Base-by-base conservation (phyloP, 2,888 invertebrate genomes). In the Agriopis aurantiaria region DNA sequence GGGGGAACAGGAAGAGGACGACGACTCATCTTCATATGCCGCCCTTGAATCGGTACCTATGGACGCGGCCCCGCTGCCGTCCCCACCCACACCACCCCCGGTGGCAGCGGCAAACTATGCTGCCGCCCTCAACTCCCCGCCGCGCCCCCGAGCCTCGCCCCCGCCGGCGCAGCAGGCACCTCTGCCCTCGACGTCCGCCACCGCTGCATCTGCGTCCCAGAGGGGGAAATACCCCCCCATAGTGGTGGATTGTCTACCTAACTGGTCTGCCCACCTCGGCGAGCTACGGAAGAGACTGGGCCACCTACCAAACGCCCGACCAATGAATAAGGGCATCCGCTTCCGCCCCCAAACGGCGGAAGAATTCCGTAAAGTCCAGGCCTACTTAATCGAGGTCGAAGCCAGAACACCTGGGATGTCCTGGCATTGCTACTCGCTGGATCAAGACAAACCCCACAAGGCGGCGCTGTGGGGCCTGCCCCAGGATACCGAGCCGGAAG, bases 401-500 rank as follows among this genome's bases (percentile, higher is more conserved):
- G 8, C 8, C 3, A n/a, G 2, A 12, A 17, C 7, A 12, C 48
- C 53, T 1, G 12, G 12, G 33, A 9, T 40, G 8, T 33, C 33
- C 0, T 53, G 53, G 53, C 7, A 40, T 7, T 55, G n/a, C 40
- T 55, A 40, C n/a, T 12, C 40, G 0, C 7, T 40, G 40, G 55
- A 55, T 0, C 1, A 8, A 1, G 55, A 55, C 8, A 55, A 40
- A 3, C 55, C 55, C 0, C 12, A 23, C 1, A 55, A 55, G 40
- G 55, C 40, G 12, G 53, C 53, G 6, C 12, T 53, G 8, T 55
- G 12, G 40, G 55, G 55, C 7, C n/a, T 55, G 0, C 55, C 55
- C 0, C 55, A n/a, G 3, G 55, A 99, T 12, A 55, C 55, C 0
- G 55, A 55, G 0, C 55, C 55, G 8, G 40, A n/a, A 33, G 0